A percentile compares a stretch with the other conserved stretches of the same genome.
Conservation (phyloP, 2,888 invertebrate species). For the Pristionchus japonicus region DNA sequence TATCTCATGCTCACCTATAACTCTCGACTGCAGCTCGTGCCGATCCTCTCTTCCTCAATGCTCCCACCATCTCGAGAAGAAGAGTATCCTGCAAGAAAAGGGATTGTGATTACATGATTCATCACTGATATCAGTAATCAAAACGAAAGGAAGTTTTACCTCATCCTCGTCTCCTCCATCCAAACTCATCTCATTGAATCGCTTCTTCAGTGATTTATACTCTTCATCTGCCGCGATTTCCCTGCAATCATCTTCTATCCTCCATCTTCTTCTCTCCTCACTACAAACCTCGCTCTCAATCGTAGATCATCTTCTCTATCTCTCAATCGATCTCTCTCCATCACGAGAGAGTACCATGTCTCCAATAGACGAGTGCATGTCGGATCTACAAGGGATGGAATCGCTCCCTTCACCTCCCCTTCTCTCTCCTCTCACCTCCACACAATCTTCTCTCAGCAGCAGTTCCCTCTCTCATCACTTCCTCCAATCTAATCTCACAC, state of each 20-base stretch:
- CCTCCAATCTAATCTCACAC: conserved; percentile 54
- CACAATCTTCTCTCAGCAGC: conserved; percentile 48
- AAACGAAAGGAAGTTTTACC: not conserved
- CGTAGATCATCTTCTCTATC: conserved; percentile 31
- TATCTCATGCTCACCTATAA: not conserved
- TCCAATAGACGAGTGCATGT: conserved; percentile 29
- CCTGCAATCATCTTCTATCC: not conserved
- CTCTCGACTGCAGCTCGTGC: not conserved
- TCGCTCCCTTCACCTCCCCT: not conserved
- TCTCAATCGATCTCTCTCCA: conserved; percentile 25
- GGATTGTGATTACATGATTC: not conserved
- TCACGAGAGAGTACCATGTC: conserved; percentile 39
- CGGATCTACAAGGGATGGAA: not conserved
- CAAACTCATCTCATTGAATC: conserved; percentile 31
- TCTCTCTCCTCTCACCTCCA: conserved; percentile 23
- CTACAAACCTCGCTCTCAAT: conserved; percentile 25
- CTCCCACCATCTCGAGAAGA: conserved; percentile 37
- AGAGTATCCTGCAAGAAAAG: conserved; percentile 39
- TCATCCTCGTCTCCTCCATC: conserved; percentile 39
- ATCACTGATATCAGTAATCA: not conserved
- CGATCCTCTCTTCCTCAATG: conserved; percentile 20
- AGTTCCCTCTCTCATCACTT: conserved; percentile 48
- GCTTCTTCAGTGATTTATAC: conserved; percentile 41
- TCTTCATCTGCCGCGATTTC: conserved; percentile 18
- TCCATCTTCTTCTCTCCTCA: not conserved